These are phyloP conservation scores for Craterocephalus amniculus DNA, from an alignment of 2,797 vertebrate genomes.

Conservation along the genomic window DNA sequence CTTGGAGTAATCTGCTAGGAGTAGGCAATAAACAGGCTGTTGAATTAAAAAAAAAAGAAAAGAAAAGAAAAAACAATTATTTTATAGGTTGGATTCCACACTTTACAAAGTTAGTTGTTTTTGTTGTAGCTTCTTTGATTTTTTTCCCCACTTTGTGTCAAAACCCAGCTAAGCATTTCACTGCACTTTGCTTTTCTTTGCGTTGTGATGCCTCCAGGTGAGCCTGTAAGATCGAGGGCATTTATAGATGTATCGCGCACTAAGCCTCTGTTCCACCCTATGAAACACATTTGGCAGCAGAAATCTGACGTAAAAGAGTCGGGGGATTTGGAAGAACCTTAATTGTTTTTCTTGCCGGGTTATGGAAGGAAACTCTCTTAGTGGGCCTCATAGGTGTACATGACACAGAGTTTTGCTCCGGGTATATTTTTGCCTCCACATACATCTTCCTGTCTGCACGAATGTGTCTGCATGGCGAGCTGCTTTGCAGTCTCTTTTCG, in stretches of 20 bases:
- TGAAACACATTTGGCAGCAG: slow-evolving; percentile 47
- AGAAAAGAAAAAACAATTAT: slow-evolving; percentile 9
- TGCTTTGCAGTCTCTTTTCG: slow-evolving; percentile 48
- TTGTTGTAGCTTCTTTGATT: background rate
- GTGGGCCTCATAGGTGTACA: slow-evolving; percentile 35
- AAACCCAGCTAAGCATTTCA: slow-evolving; percentile 40
- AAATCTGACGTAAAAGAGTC: slow-evolving; percentile 51
- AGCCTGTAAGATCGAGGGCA: slow-evolving; percentile 54
- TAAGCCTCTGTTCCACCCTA: slow-evolving; percentile 63
- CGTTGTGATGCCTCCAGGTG: slow-evolving; percentile 56
- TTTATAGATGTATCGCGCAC: slow-evolving; percentile 66
- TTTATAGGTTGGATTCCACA: slow-evolving; percentile 23
- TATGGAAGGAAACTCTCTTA: slow-evolving; percentile 45
- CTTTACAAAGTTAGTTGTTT: background rate
- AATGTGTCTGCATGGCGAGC: slow-evolving; percentile 44
- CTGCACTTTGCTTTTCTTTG: slow-evolving; percentile 40
- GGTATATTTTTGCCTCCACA: slow-evolving; percentile 49
- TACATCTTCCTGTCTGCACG: slow-evolving; percentile 54
- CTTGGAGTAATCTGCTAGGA: slow-evolving; percentile 42
- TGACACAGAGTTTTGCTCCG: slow-evolving; percentile 30
- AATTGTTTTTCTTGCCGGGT: slow-evolving; percentile 58
- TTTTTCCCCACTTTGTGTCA: slow-evolving; percentile 42
- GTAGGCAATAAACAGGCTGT: slow-evolving; percentile 41
- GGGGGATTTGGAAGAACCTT: slow-evolving; percentile 58
- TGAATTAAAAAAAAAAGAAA: slow-evolving; percentile 13